Base-by-base conservation (phyloP, 2,797 vertebrate genomes). In the Danio kyathit region DNA sequence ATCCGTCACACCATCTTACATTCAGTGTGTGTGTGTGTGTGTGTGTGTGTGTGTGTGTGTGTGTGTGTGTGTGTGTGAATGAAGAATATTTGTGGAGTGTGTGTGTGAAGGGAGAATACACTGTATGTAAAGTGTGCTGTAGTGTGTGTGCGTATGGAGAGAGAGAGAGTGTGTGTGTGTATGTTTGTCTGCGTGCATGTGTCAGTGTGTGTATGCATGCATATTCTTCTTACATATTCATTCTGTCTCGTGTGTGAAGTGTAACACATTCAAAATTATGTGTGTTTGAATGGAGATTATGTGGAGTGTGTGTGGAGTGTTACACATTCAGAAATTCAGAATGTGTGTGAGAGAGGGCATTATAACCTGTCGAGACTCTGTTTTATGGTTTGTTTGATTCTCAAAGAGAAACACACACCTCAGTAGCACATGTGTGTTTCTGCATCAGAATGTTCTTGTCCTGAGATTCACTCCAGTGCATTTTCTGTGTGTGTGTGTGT, bases 11-110 rank as follows among this genome's bases (percentile, higher is more conserved):
- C 46, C 14, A 7, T 40, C 16, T 71, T 19, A 46, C 14, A 29
- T 48, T 43, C 11, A 63, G 54, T 77, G 64, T 60, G 9, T 65
- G 44, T 59, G 54, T 49, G 54, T 66, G 75, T 79, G 74, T 78
- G 74, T 82, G 67, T 63, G 76, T n/a, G n/a, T n/a, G n/a, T n/a
- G n/a, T n/a, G n/a, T n/a, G n/a, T n/a, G n/a, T n/a, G n/a, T n/a
- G n/a, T n/a, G n/a, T 74, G 44, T 54, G 19, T 48, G 65, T 73
- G 52, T 66, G 44, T 49, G 38, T 60, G 57, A 10, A 7, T 54
- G 49, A 9, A 56, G 51, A 54, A 19, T 71, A 16, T 41, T 13
- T 71, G 16, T 52, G 13, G 51, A 56, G 38, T 61, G 49, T 56
- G 48, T 21, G 11, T 43, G 38, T 44, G 7, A n/a, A n/a, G n/a